These are phyloP conservation scores for Drosophila biarmipes DNA, from an alignment of 1,140 invertebrate species.

Conservation along the genomic window DNA sequence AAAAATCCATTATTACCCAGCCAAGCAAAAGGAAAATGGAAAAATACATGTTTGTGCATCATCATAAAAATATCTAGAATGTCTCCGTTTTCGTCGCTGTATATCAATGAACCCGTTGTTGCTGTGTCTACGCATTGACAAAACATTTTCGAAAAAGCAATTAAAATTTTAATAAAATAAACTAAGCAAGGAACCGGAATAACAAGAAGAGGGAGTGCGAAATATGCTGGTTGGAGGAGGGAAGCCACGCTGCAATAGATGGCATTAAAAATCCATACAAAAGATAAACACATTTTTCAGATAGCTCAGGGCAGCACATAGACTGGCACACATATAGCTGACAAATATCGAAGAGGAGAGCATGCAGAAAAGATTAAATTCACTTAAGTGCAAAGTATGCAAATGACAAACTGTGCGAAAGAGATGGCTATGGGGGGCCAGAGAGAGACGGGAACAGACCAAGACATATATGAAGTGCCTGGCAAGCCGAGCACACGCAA, in stretches of 20 bases:
- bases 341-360: conserved; percentile 40
- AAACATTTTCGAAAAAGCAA: conserved; percentile 59
- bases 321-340: conserved; percentile 3
- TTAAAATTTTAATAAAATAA: conserved; percentile 66
- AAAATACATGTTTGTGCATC: conserved; percentile 25
- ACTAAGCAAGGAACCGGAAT: conserved; percentile 21
- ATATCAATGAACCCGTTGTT: conserved; percentile 36
- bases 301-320: conserved; percentile 39
- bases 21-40: conserved; percentile 36
- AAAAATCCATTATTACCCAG: conserved; percentile 46
- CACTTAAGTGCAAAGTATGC: conserved; percentile 71
- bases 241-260: conserved; percentile 36
- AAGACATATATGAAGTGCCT: conserved; percentile 45
- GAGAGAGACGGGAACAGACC: conserved; percentile 1
- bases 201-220: conserved; percentile 7
- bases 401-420: conserved; percentile 57
- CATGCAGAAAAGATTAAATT: conserved; percentile 63
- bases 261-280: conserved; percentile 59
- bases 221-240: conserved; percentile 3
- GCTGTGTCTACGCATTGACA: conserved; percentile 40
- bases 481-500: conserved; percentile 15
- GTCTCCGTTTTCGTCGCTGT: conserved; percentile 30
- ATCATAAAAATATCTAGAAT: conserved; percentile 33
- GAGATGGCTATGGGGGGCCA: not conserved
- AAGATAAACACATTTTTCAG: conserved; percentile 64